Conservation (phyloP, 1,140 invertebrate species). For the Chrysoperla carnea region DNA sequence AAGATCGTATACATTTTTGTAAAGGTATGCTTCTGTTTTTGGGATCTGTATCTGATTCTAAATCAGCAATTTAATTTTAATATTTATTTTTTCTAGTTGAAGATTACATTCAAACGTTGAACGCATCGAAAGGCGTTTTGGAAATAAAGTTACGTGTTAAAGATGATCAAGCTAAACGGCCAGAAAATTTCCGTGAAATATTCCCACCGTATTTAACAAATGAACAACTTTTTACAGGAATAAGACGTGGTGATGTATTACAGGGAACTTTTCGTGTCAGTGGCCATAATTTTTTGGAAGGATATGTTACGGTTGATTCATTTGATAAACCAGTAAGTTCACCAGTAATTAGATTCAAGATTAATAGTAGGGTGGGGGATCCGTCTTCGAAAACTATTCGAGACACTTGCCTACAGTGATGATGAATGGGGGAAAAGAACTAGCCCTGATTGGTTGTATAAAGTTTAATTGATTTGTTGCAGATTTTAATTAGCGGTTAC, state of each 20-base stretch:
- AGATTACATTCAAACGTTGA: conserved; percentile 21
- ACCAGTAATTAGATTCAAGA: too few relatives aligned
- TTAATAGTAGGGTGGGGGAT: too few relatives aligned
- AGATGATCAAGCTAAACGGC: conserved; percentile 39
- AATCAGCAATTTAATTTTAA: too few relatives aligned
- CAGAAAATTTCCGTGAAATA: conserved; percentile 33
- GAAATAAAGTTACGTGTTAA: conserved; percentile 63
- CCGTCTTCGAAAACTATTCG: too few relatives aligned
- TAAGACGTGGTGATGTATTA: conserved; percentile 56
- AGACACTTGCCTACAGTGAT: too few relatives aligned
- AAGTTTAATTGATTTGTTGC: too few relatives aligned
- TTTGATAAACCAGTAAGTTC: conserved; percentile 53
- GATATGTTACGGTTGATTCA: conserved; percentile 65
- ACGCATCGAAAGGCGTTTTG: conserved; percentile 33
- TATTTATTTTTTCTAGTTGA: conserved; percentile 20
- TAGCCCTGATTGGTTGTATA: too few relatives aligned
- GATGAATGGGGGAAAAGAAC: too few relatives aligned
- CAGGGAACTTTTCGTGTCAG: conserved; percentile 77
- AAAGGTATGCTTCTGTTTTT: too few relatives aligned
- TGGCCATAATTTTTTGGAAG: conserved; percentile 88
- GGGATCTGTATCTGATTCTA: too few relatives aligned
- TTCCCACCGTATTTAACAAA: conserved; percentile 77
- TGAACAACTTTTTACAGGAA: conserved; percentile 54
- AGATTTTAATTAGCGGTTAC: conserved; percentile 82
- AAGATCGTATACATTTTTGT: too few relatives aligned